Conservation (phyloP, 2,797 vertebrate species). For the Tapera naevia region DNA sequence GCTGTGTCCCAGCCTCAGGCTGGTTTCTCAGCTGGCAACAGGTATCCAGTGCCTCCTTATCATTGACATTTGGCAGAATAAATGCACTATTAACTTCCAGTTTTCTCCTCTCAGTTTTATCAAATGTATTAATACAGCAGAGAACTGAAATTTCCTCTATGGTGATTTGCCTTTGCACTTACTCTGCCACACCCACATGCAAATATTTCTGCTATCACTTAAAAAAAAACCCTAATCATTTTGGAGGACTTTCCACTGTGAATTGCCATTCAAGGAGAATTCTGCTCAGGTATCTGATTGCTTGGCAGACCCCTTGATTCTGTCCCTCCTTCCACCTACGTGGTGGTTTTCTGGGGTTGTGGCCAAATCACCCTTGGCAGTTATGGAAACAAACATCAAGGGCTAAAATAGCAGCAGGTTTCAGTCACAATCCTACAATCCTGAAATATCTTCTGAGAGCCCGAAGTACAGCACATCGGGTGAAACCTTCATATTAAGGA, state of each 20-base stretch:
- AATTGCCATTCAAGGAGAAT: neutral
- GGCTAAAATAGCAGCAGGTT: slow-evolving; percentile 25
- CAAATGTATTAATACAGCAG: neutral
- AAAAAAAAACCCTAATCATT: neutral
- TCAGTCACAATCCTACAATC: neutral
- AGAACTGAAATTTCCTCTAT: neutral
- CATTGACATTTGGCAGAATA: neutral
- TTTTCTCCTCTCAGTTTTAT: neutral
- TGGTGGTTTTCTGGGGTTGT: neutral
- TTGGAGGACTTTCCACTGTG: neutral
- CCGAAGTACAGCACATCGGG: rapidly evolving
- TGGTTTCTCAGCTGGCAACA: neutral
- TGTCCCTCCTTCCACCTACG: neutral
- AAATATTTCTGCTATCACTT: neutral
- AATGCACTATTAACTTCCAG: neutral
- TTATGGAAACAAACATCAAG: slow-evolving; percentile 3
- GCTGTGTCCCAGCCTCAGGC: neutral
- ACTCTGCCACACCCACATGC: neutral
- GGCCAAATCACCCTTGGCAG: neutral
- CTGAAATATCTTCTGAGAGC: slow-evolving; percentile 28
- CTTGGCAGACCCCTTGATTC: neutral
- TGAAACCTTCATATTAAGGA: neutral
- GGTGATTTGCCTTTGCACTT: neutral
- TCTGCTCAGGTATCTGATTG: neutral
- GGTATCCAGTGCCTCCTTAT: neutral